Base-by-base conservation (phyloP, 1,140 invertebrate species). In the Neodiprion pinetum region DNA sequence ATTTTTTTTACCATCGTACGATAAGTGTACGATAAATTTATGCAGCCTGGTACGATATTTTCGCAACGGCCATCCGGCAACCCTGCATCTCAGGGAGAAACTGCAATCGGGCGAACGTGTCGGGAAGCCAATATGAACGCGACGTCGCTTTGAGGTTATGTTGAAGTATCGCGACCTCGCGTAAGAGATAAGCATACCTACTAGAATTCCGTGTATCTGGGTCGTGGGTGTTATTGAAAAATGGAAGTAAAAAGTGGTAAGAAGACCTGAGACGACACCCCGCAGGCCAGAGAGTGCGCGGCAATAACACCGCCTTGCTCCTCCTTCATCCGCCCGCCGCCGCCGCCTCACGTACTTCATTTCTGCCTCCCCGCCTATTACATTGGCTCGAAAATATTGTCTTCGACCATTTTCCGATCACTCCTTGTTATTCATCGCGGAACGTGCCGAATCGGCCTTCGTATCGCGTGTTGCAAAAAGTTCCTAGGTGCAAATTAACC, bases 211-310 rank as follows among this genome's bases (percentile, higher is more conserved):
- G 53, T 5, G 53, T 12, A 61, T 61, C 53, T 61, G 53, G 53
- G 53, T 61, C 53, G n/a, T 0, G n/a, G n/a, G 53, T 17, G 53
- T 61, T 61, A 61, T 61, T 61, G 53, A 61, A 61, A 61, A 61
- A 61, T 61, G 53, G n/a, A 61, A 61, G n/a, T 61, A 61, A 61
- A 61, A 61, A 61, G n/a, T 61, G 53, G 11, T 61, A 61, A 17
- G 53, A 61, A 61, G 9, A 8, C 53, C 53, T 14, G 53, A 17
- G 53, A 14, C 53, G 53, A 12, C 53, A 40, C 28, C 28, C 28
- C 28, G 28, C 28, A 40, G 28, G 5, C 53, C 53, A 61, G 11
- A 61, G 53, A 61, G 11, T 61, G 53, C 28, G 28, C 53, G 53
- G 53, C 53, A 61, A 61, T 61, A 61, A 61, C 53, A 61, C 4